phyloP scores from a whole-genome alignment of 2,888 invertebrate species.

The Dryobotodes eremita region DNA sequence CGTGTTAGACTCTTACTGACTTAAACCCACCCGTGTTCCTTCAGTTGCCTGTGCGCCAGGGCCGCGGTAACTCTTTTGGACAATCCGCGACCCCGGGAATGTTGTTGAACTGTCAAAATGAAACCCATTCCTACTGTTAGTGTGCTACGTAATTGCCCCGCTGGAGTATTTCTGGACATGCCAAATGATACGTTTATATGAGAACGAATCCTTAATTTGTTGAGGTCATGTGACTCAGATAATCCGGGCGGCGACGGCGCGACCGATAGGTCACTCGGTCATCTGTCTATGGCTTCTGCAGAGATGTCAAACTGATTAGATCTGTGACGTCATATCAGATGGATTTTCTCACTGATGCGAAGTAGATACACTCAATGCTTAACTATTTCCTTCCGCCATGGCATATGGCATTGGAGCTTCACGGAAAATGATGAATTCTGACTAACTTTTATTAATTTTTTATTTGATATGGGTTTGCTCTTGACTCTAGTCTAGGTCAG shows the following conservation, averaged over 20 bases:
- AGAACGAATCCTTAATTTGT: conserved; percentile 34
- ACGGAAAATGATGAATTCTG: neutral
- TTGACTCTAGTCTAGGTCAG: no score
- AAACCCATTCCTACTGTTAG: no score
- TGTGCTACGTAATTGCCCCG: no score
- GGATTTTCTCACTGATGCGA: neutral
- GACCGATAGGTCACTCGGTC: conserved; percentile 62
- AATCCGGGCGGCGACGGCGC: conserved; percentile 36
- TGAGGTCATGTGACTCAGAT: conserved; percentile 60
- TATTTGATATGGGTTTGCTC: no score
- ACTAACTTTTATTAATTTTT: no score
- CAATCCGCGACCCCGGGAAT: no score
- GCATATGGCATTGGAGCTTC: neutral
- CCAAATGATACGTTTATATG: conserved; percentile 1
- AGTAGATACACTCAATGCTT: neutral
- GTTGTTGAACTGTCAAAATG: no score
- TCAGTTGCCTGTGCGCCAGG: no score
- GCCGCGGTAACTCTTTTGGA: no score
- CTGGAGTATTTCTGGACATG: neutral
- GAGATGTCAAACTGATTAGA: conserved; percentile 51
- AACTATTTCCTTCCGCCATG: neutral
- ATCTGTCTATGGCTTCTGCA: conserved; percentile 63
- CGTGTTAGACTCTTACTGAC: no score
- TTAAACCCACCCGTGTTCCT: no score
- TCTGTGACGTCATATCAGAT: conserved; percentile 30